Evolutionary conservation across 1,140 invertebrate genomes (phyloP).

Genomic region (Teleogryllus occipitalis): DNA sequence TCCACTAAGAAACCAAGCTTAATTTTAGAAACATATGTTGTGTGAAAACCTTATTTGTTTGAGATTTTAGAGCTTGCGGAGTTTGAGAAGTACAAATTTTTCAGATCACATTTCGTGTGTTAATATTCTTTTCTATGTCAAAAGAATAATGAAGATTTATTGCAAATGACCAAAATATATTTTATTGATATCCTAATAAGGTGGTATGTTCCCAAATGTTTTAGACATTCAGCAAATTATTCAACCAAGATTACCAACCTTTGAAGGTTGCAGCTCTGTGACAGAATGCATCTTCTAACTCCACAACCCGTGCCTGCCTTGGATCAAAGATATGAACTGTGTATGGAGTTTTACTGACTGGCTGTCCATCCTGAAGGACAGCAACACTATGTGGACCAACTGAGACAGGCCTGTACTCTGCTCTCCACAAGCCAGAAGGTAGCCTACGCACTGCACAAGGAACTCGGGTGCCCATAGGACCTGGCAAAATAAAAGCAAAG

Average conservation of each 20-base stretch:
- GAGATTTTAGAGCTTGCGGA: not conserved
- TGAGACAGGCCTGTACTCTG: slow-evolving; percentile 47
- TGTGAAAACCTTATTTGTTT: not conserved
- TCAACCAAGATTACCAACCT: slow-evolving; percentile 39
- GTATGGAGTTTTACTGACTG: slow-evolving; percentile 50
- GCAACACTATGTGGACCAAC: slow-evolving; percentile 54
- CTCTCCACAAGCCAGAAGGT: slow-evolving; percentile 42
- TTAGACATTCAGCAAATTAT: not conserved
- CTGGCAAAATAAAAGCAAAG: slow-evolving; percentile 28
- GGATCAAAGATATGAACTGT: slow-evolving; percentile 82
- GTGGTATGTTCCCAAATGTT: no score
- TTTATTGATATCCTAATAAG: no score
- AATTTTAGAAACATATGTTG: not conserved
- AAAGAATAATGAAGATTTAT: no score
- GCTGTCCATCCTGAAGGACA: slow-evolving; percentile 44
- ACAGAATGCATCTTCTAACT: slow-evolving; percentile 69
- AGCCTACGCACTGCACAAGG: slow-evolving; percentile 42
- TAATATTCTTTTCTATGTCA: not conserved
- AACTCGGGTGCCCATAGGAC: slow-evolving; percentile 49
- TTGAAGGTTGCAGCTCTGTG: slow-evolving; percentile 73
- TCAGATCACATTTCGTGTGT: not conserved
- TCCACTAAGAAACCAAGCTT: slow-evolving; percentile 47
- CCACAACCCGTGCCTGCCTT: slow-evolving; percentile 63
- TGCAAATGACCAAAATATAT: not conserved
- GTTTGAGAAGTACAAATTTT: not conserved